phyloP scores from a whole-genome alignment of 2,888 invertebrate genomes.

The Cephus pulcher region DNA sequence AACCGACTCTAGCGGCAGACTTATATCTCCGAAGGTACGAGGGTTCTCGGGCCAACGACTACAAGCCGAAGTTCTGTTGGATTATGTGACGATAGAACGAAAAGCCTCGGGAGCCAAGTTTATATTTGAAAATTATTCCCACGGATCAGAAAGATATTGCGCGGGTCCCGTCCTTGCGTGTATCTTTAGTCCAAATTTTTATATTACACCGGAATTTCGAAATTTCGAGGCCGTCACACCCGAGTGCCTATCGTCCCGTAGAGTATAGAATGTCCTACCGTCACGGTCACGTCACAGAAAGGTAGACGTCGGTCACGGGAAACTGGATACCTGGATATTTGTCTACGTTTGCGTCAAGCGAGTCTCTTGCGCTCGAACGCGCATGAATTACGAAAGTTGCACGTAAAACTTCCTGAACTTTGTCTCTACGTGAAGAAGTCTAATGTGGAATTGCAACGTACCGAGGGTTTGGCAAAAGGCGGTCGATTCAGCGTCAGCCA shows the following conservation, averaged over 20 bases:
- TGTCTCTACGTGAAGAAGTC: background rate
- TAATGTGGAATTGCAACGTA: background rate
- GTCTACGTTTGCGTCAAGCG: background rate
- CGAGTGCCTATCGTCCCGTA: background rate
- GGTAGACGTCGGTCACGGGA: background rate
- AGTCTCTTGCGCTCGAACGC: background rate
- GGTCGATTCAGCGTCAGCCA: constrained; percentile 39
- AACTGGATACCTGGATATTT: background rate
- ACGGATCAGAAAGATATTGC: constrained; percentile 14
- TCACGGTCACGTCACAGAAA: background rate
- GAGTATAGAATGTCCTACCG: background rate
- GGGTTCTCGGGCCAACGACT: background rate
- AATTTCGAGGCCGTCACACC: background rate
- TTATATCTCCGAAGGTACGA: constrained; percentile 4
- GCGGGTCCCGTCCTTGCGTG: background rate
- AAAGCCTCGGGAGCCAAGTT: constrained; percentile 42
- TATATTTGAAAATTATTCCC: constrained; percentile 40
- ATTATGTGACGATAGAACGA: constrained; percentile 33
- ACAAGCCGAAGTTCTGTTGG: background rate
- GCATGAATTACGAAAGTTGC: background rate
- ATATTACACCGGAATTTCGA: background rate
- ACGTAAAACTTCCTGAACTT: background rate
- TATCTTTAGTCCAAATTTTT: background rate
- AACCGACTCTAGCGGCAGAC: background rate
- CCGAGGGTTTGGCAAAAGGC: constrained; percentile 54